Evolutionary conservation across 2,797 vertebrate species (phyloP).

Genomic region (Odontamblyopus rebecca): DNA sequence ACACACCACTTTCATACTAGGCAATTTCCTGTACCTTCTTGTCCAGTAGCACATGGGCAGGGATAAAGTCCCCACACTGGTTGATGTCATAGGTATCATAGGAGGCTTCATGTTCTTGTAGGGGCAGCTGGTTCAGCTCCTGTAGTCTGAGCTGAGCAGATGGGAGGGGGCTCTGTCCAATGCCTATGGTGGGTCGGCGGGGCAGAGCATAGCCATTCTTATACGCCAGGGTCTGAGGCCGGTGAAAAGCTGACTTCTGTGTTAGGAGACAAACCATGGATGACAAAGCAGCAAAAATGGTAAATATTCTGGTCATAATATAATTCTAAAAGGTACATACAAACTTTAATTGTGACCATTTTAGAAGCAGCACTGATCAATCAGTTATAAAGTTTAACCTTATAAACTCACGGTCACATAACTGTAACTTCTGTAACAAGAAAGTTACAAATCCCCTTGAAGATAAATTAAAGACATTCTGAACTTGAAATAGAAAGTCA

Average conservation of each 20-base stretch:
- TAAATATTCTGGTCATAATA: neutral
- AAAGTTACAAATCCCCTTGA: no score
- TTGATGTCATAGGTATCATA: slow-evolving; percentile 61
- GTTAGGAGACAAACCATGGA: neutral
- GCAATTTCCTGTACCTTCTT: slow-evolving; percentile 85
- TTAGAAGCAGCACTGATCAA: no score
- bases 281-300: neutral
- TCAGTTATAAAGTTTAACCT: no score
- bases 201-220: slow-evolving; percentile 83
- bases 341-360: no score
- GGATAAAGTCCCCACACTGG: slow-evolving; percentile 75
- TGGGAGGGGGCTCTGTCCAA: slow-evolving; percentile 79
- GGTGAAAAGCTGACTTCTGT: slow-evolving; percentile 80
- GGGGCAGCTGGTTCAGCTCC: slow-evolving; percentile 75
- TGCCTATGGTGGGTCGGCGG: slow-evolving; percentile 75
- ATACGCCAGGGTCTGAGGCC: slow-evolving; percentile 85
- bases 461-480: no score
- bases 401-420: no score
- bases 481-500: no score
- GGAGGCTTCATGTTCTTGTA: slow-evolving; percentile 60
- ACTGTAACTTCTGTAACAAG: no score
- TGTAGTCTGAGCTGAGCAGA: slow-evolving; percentile 79
- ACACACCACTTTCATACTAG: no score
- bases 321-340: neutral
- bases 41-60: slow-evolving; percentile 87